Evolutionary conservation across 2,113 vertebrate species (phyloP), one percentile per base, ranked within the genome.

Genomic region (Paralichthys olivaceus): DNA sequence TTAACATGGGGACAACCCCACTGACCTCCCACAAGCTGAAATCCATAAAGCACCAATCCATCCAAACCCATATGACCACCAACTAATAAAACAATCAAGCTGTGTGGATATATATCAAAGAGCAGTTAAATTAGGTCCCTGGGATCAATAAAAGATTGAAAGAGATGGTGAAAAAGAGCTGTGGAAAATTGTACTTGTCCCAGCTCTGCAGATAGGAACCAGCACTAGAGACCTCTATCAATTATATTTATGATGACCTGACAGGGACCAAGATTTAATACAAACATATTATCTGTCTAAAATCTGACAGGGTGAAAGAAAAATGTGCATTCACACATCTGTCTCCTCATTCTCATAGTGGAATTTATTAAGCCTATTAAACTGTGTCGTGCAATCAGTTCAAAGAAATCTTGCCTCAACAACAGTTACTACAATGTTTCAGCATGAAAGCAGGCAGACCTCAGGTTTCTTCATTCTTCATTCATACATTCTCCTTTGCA

Each of bases 101-200:
- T 15, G 40, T 60, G 77, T 6, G 15, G 37, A 11, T n/a, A 7
- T 22, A 60, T 65, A 32, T 45, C 7, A 43, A 4, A 47, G 12
- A 29, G 11, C 3, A 60, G 53, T 26, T 29, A 65, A 56, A 65
- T 28, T 0, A 79, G 62, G 32, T 25, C 15, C 22, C 19, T 19
- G 51, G 32, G 55, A 85, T 78, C 64, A 83, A 81, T 80, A 79
- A 63, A 28, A 19, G 20, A 58, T 29, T 14, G n/a, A 12, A 56
- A 25, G 34, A 71, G 57, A 28, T 28, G 49, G 61, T 5, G 34
- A 34, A 87, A 74, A 2, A 4, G 34, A 51, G 8, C 15, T n/a
- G 11, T 6, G 32, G 49, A 34, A 8, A 34, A 34, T 34, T 34
- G 32, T 32, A 32, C 29, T 32, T 9, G 22, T 57, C 12, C 22